Conservation (phyloP, 2,113 vertebrate species). For the Nannobrachium achirus region DNA sequence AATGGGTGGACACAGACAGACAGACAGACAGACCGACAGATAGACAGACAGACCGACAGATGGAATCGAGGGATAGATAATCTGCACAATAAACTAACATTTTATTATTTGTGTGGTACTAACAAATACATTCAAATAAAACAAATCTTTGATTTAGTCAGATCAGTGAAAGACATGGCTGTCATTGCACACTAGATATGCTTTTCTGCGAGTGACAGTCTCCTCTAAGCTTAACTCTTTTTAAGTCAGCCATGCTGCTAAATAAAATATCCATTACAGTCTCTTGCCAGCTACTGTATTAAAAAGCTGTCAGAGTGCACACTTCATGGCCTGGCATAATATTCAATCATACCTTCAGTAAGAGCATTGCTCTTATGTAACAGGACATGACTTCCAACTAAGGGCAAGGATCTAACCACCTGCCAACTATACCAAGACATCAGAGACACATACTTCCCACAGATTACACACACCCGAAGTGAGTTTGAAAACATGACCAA, state of each 20-base stretch:
- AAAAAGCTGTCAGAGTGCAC: conserved; percentile 46
- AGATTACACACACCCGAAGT: too few relatives aligned
- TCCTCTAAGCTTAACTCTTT: conserved; percentile 2
- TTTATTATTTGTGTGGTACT: too few relatives aligned
- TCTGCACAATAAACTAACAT: too few relatives aligned
- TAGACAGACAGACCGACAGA: too few relatives aligned
- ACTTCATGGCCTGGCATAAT: conserved; percentile 39
- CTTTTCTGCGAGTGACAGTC: neutral
- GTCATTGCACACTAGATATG: too few relatives aligned
- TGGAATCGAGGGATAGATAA: too few relatives aligned
- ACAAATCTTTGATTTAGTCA: too few relatives aligned
- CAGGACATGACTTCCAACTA: conserved; percentile 12
- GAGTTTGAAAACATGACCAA: too few relatives aligned
- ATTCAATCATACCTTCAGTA: conserved; percentile 29
- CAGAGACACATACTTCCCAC: too few relatives aligned
- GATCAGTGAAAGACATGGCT: neutral
- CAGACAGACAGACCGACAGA: neutral
- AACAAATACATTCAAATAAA: too few relatives aligned
- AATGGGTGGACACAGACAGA: neutral
- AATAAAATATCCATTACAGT: neutral
- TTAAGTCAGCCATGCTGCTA: conserved; percentile 7
- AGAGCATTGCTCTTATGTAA: conserved; percentile 20
- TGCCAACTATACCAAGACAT: too few relatives aligned
- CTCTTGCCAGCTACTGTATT: conserved; percentile 17
- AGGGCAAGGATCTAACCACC: conserved; percentile 18